Conservation (phyloP, 35 echinoderm and acorn worm genomes). For the Chiridota heheva region DNA sequence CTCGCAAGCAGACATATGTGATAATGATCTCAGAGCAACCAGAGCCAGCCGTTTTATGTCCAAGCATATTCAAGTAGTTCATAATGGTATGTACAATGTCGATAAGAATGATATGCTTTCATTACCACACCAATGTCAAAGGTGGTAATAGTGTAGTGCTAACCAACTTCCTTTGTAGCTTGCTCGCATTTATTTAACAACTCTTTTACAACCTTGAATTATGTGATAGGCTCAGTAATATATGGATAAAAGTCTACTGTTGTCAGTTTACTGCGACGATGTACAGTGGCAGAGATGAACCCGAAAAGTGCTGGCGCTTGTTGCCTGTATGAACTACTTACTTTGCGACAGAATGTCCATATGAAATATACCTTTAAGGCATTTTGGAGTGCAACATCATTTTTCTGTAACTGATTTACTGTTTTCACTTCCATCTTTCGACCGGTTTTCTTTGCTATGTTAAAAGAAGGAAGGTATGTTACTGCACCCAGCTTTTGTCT, state of each 20-base stretch:
- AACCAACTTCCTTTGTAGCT: too few relatives aligned
- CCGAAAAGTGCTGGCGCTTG: too few relatives aligned
- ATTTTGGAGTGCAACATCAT: neutral
- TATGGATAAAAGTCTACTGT: too few relatives aligned
- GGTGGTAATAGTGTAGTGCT: too few relatives aligned
- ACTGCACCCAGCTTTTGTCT: neutral
- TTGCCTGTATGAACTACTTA: neutral
- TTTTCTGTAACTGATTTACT: neutral
- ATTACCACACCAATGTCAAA: too few relatives aligned
- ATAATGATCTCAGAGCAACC: slow-evolving; percentile 23
- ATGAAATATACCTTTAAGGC: neutral
- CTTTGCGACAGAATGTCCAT: neutral
- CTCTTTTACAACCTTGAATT: too few relatives aligned
- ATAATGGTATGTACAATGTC: slow-evolving; percentile 1
- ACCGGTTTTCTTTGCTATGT: slow-evolving; percentile 2
- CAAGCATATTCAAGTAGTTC: too few relatives aligned
- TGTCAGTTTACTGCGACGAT: too few relatives aligned
- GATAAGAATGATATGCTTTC: slow-evolving; percentile 22
- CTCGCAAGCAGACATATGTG: slow-evolving; percentile 1
- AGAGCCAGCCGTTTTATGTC: slow-evolving; percentile 44
- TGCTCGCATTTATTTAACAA: too few relatives aligned
- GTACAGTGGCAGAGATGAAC: too few relatives aligned
- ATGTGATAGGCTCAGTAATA: too few relatives aligned
- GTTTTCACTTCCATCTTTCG: neutral
- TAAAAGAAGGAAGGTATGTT: neutral